Evolutionary conservation across 1,140 invertebrate species (phyloP).

Genomic region (Drosophila nikananu): DNA sequence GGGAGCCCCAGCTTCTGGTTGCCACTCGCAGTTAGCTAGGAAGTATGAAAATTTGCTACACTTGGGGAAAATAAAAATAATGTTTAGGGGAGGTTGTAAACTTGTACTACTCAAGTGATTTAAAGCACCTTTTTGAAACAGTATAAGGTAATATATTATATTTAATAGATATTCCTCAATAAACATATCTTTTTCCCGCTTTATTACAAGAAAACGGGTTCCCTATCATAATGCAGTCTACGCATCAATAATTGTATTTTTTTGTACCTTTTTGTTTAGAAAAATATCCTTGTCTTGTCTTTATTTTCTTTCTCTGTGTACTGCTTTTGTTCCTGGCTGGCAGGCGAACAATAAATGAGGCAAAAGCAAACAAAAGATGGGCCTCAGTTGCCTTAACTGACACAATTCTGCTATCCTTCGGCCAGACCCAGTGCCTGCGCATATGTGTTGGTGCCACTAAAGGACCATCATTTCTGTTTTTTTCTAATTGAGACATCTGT

Average conservation of each 20-base stretch:
- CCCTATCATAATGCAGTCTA: too few species aligned
- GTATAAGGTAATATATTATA: not conserved
- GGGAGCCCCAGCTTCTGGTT: slow-evolving; percentile 16
- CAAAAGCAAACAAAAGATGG: slow-evolving; percentile 76
- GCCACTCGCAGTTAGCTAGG: not conserved
- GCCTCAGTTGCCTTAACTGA: slow-evolving; percentile 45
- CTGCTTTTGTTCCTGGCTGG: slow-evolving; percentile 42
- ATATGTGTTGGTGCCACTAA: slow-evolving; percentile 37
- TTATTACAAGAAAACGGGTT: too few species aligned
- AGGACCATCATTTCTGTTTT: slow-evolving; percentile 59
- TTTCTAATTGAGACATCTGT: slow-evolving; percentile 79
- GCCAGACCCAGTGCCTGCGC: not conserved
- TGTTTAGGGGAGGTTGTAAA: not conserved
- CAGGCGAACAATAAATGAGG: slow-evolving; percentile 73
- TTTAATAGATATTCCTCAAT: not conserved
- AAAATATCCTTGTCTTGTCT: not conserved
- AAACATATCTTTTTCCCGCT: not conserved
- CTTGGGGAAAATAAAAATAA: slow-evolving; percentile 11
- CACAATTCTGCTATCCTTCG: slow-evolving; percentile 25
- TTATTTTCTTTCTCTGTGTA: slow-evolving; percentile 8
- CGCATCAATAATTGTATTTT: not conserved
- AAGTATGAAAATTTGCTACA: slow-evolving; percentile 14
- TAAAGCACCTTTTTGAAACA: not conserved
- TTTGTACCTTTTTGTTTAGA: not conserved
- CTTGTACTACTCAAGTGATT: not conserved